These are phyloP conservation scores for Drosophila vallismaia DNA, from an alignment of 2,888 invertebrate species.

Conservation along the genomic window DNA sequence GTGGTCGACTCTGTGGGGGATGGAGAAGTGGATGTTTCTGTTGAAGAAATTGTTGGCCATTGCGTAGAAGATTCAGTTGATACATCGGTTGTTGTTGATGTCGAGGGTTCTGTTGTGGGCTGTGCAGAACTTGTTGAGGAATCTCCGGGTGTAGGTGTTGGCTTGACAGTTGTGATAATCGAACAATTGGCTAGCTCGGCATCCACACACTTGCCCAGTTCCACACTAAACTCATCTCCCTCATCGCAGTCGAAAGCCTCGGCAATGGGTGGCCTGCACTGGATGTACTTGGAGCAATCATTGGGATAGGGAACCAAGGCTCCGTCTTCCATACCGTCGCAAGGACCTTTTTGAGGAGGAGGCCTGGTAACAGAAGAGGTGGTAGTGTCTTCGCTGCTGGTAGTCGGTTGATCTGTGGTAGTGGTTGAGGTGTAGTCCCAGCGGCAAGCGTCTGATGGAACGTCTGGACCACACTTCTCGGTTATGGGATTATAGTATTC, in stretches of 20 bases:
- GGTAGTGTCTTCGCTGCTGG: conserved; percentile 36
- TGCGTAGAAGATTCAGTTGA: conserved; percentile 17
- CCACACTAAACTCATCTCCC: conserved; percentile 67
- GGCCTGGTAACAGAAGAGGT: conserved; percentile 54
- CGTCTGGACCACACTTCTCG: conserved; percentile 61
- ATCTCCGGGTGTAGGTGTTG: conserved; percentile 7
- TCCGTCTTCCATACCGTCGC: conserved; percentile 51
- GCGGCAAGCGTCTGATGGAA: conserved; percentile 66
- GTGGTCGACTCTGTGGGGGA: conserved; percentile 9
- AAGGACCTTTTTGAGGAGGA: conserved; percentile 65
- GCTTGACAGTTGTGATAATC: conserved; percentile 26
- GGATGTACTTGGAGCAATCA: conserved; percentile 71
- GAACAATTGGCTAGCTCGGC: conserved; percentile 65
- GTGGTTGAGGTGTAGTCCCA: conserved; percentile 59
- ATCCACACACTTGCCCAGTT: conserved; percentile 52
- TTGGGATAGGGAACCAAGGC: conserved; percentile 65
- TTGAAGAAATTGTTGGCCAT: background rate
- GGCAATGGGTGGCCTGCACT: conserved; percentile 63
- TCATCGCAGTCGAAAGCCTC: conserved; percentile 51
- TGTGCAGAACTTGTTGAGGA: conserved; percentile 6
- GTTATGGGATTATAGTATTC: conserved; percentile 71
- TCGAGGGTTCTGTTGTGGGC: background rate
- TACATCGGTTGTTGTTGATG: background rate
- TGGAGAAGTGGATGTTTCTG: background rate
- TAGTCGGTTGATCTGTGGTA: background rate